Base-by-base conservation (phyloP, 2,113 vertebrate genomes). In the Xiphias gladius region DNA sequence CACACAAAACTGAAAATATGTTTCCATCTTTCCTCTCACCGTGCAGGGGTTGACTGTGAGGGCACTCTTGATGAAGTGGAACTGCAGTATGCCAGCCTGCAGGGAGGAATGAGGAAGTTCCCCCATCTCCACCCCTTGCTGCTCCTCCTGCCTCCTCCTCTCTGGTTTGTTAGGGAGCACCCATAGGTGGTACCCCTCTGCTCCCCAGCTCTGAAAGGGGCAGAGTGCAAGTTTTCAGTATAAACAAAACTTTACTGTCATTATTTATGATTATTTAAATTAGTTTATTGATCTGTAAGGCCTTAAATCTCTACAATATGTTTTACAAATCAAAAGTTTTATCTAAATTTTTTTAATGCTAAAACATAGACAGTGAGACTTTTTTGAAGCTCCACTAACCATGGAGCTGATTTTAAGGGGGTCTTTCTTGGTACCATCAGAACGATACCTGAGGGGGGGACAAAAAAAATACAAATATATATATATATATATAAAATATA, bases 11-110 rank as follows among this genome's bases (percentile, higher is more conserved):
- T 5, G 39, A 24, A 0, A 0, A n/a, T 46, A 1, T 39, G 22
- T 66, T 10, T 80, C 39, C n/a, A 19, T 28, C 20, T 8, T 9
- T 64, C 8, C 17, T 37, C 97, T 95, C 95, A 99, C 98, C 95
- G 98, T 99, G 94, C 98, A 99, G 69, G 98, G 97, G 89, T 99
- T 99, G 88, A 98, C 96, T 8, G 98, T 98, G 91, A 99, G 97
- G 11, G 97, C 97, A 76, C 98, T 99, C 94, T 99, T 99, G 88
- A 99, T 98, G 91, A 99, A 99, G 86, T 99, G 97, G 89, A 99
- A 99, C 30, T 99, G 97, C 80, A 99, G 95, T 83, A 99, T 97
- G 77, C 96, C 96, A 20, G 96, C 94, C 2, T 95, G 96, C 65
- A 81, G 79, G 75, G 93, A 91, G 90, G 90, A 59, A n/a, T 48